Base-by-base conservation (phyloP, 1,140 invertebrate species). In the Phocides pigmalion region DNA sequence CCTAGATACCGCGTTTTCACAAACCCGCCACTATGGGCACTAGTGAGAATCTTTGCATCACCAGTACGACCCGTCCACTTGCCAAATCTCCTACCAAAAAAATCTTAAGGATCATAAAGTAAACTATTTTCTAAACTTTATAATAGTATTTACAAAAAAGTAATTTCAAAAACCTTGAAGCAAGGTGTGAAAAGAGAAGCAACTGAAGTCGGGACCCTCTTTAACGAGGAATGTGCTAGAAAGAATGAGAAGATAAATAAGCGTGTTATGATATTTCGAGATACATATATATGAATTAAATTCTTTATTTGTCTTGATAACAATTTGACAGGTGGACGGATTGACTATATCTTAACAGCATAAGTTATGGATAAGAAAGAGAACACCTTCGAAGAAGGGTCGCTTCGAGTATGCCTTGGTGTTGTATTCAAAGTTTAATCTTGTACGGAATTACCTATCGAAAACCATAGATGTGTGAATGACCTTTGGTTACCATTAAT, bases 321-420 rank as follows among this genome's bases (percentile, higher is more conserved):
- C 28, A 15, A 49, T 61, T 61, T 61, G 58, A 61, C 58, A 61
- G 58, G 58, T 61, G 44, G 58, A 61, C 44, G 58, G 58, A 14
- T 12, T 37, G 1, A 32, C 4, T 49, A 6, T 47, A 58, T 16
- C 39, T 37, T 49, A 39, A 49, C 58, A 50, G 58, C 58, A 61
- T 61, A 61, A 47, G 58, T 50, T 39, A 61, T 16, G 32, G 58
- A 61, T 61, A 61, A 49, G 58, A 14, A 37, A 50, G 58, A 49
- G 19, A 50, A 61, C 58, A 61, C 44, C 58, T 61, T 61, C 58
- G 58, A 61, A 61, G 58, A 61, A 61, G 58, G 58, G 25, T 61
- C 25, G 11, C 44, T 61, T 61, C 1, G 11, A 22, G 11, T 47
- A 47, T 20, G 56, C 56, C 17, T 15, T 47, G 42, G 25, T 19